Base-by-base conservation (phyloP, 2,797 vertebrate species). In the Silurus aristotelis region DNA sequence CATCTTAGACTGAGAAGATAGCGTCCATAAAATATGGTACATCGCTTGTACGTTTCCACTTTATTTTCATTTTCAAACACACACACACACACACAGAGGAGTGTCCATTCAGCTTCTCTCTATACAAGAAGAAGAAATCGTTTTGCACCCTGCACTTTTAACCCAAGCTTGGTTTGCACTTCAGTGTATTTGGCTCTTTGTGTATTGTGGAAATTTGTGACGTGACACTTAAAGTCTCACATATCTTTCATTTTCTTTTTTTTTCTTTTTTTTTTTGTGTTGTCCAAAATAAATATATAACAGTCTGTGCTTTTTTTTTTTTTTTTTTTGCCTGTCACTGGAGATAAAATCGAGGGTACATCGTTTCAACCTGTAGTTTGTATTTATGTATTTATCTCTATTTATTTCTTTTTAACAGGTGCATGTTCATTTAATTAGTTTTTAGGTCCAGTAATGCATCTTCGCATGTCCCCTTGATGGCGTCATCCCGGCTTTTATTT, bases 101-200 rank as follows among this genome's bases (percentile, higher is more conserved):
- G 72, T 52, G 46, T 56, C 15, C n/a, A 56, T 2, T 75, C 27
- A 56, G 48, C n/a, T 27, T 56, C 48, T 75, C 52, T 58, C 19
- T 31, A 56, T 27, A n/a, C 19, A 10, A 71, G 14, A 48, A n/a
- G 6, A 68, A 38, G 13, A 70, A 10, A 14, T 27, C 13, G 56
- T 76, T 81, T 66, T 72, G 84, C 88, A 87, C 82, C 82, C 67
- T 48, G 82, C 86, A 86, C 88, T 87, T 87, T 89, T 61, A 64
- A 80, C 82, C 73, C 79, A 80, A 58, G 55, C 78, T 70, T 87
- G 25, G n/a, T 86, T 87, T 82, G 84, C 86, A 84, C 82, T 52
- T 86, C 67, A 14, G 43, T 25, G 25, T 31, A 75, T 70, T 70
- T 52, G 20, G 56, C 79, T 76, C 46, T 84, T 86, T 78, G 66